Evolutionary conservation across 35 echinoderm and acorn worm genomes (phyloP).

Genomic region (Heliocidaris tuberculata): DNA sequence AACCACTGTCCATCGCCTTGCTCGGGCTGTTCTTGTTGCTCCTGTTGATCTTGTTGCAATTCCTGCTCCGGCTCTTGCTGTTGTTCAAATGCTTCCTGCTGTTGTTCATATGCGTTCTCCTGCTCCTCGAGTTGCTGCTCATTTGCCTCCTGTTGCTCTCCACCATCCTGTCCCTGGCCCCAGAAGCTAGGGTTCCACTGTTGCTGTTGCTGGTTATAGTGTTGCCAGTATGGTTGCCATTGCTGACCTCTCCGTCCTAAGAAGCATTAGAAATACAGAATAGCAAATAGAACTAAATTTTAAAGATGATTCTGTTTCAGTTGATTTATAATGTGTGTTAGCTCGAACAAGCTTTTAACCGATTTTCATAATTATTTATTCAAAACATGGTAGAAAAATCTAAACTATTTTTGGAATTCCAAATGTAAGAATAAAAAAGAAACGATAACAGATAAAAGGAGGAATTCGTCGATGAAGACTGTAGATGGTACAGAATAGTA

Average conservation of each 20-base stretch:
- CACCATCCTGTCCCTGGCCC: background rate
- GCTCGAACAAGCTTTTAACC: no score
- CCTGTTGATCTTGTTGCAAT: background rate
- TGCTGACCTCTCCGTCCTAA: background rate
- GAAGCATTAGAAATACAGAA: no score
- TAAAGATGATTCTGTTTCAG: background rate
- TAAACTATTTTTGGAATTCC: no score
- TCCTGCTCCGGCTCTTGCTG: background rate
- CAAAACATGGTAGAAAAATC: no score
- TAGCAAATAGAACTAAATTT: background rate
- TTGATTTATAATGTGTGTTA: background rate
- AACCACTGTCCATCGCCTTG: background rate
- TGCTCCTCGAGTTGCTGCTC: background rate
- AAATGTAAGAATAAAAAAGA: no score
- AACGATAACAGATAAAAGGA: no score
- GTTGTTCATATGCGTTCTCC: background rate
- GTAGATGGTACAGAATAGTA: no score
- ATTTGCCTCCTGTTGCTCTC: background rate
- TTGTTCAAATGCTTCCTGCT: background rate
- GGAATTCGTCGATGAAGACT: no score
- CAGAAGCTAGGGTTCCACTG: background rate
- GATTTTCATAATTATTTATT: no score
- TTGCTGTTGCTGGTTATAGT: background rate
- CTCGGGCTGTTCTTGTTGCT: background rate
- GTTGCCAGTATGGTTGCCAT: no score